phyloP scores from a whole-genome alignment of 2,888 invertebrate genomes.

The Cheilosia variabilis region DNA sequence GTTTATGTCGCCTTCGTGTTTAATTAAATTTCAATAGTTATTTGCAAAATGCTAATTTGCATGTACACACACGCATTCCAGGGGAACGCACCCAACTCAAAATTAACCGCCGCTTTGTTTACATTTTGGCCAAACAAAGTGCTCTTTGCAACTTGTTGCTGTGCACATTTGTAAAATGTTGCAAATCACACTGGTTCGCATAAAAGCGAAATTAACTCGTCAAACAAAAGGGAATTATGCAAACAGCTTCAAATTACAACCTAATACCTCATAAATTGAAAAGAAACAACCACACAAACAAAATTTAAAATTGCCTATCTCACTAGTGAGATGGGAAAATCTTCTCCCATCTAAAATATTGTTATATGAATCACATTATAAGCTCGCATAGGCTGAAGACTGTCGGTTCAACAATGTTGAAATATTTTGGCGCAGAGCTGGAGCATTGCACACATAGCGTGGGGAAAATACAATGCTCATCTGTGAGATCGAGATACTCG shows the following conservation, averaged over 20 bases:
- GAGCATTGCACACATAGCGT: constrained; percentile 27
- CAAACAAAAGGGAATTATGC: constrained; percentile 62
- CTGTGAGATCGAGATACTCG: constrained; percentile 7
- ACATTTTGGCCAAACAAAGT: constrained; percentile 13
- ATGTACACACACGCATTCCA: constrained; percentile 4
- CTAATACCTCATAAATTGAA: constrained; percentile 19
- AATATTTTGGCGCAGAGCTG: constrained; percentile 40
- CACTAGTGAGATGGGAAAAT: constrained; percentile 26
- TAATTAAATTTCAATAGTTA: constrained; percentile 16
- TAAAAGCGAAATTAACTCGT: constrained; percentile 33
- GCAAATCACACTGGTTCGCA: constrained; percentile 50
- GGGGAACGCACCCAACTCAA: constrained; percentile 15
- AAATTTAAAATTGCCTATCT: constrained; percentile 11
- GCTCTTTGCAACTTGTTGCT: constrained; percentile 66
- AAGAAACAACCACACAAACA: constrained; percentile 1
- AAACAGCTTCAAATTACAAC: constrained; percentile 40
- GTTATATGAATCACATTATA: constrained; percentile 42
- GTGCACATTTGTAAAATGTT: constrained; percentile 54
- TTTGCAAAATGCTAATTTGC: constrained; percentile 24
- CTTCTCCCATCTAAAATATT: constrained; percentile 22
- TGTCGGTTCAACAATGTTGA: constrained; percentile 44
- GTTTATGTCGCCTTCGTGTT: constrained; percentile 33
- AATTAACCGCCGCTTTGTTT: constrained; percentile 7
- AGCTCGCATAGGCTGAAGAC: constrained; percentile 1
- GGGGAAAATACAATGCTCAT: constrained; percentile 53